Base-by-base conservation (phyloP, 2,113 vertebrate genomes). In the Stomatorhinus ivindoensis region DNA sequence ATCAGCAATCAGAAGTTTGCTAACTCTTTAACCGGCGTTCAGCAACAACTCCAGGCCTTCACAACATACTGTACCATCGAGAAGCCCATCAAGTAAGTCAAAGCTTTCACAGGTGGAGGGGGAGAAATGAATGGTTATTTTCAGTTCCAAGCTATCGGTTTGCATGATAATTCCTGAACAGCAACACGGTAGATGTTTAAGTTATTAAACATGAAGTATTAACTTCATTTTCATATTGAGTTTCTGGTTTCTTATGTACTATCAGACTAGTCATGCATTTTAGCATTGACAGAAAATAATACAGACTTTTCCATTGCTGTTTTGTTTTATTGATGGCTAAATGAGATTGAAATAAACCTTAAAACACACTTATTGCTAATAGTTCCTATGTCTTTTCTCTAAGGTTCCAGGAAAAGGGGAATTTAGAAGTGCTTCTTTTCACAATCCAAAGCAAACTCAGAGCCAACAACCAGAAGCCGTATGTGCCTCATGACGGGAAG, bases 341-440 rank as follows among this genome's bases (percentile, higher is more conserved):
- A 69, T 69, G 61, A 69, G 61, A 31, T 27, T 69, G 27, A 69
- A 69, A 69, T 69, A 31, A 69, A 69, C n/a, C n/a, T 31, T 69
- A 10, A 69, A 69, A 31, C 10, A 69, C 61, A 69, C n/a, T 13
- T 69, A 80, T 80, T 80, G 42, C 73, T 80, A 35, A 80, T 80
- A 42, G 73, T 80, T 42, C 13, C 73, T 80, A 8, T 80, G 17
- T 80, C 19, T 48, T 85, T 85, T 85, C 88, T 31, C 27, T 0
- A 86, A 99, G 98, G 95, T 99, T 99, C 91, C 97, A 99, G 94
- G 98, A 99, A 92, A 99, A 99, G 91, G 98, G 98, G 2, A 99
- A 99, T 92, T 94, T 99, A 24, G 98, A 99, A 91, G 98, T 99
- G 4, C 95, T 99, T 87, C 97, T 99, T 85, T 99, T 99, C 94